Base-by-base conservation (phyloP, 2,797 vertebrate genomes). In the Alauda arvensis region DNA sequence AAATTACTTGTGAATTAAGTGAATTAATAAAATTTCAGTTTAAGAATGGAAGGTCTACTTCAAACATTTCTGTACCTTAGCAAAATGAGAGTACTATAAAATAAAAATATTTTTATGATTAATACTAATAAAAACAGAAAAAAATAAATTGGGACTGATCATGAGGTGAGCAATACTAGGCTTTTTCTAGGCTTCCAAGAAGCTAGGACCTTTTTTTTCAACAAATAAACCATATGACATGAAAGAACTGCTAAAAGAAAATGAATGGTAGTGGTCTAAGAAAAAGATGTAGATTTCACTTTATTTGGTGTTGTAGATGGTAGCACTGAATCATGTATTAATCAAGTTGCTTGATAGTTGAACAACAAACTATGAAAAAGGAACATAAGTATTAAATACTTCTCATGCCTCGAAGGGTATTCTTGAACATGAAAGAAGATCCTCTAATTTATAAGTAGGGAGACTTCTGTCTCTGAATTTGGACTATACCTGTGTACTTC, bases 51-150 rank as follows among this genome's bases (percentile, higher is more conserved):
- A 81, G 53, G 66, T 67, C 82, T 87, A 80, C 75, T 91, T 77
- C 83, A 88, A 94, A 91, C 67, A 93, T 93, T 88, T 90, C 72
- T 71, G 63, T 91, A 91, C 55, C 71, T 80, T 72, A 85, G 34
- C 48, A 95, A 70, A 82, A 88, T 76, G 46, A 33, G 66, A 82
- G 53, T 65, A 89, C 57, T 67, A 91, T 89, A 49, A 91, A 77
- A 77, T 33, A 69, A 81, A 82, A 81, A 60, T 46, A 86, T 14
- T 69, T 70, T 66, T 60, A n/a, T 48, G 9, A 76, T 52, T 87
- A 29, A 91, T 92, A 87, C 52, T 83, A 93, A 74, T 88, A 91
- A 93, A 94, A 86, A 42, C 67, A 88, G 89, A 87, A 28, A 65
- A 95, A 75, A 39, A 48, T 84, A 21, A 59, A 51, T 49, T 77